Percentiles rank a stretch among this genome's conserved stretches.
These are phyloP conservation scores for Belgica antarctica DNA, from an alignment of 2,888 invertebrate genomes.

Conservation along the genomic window DNA sequence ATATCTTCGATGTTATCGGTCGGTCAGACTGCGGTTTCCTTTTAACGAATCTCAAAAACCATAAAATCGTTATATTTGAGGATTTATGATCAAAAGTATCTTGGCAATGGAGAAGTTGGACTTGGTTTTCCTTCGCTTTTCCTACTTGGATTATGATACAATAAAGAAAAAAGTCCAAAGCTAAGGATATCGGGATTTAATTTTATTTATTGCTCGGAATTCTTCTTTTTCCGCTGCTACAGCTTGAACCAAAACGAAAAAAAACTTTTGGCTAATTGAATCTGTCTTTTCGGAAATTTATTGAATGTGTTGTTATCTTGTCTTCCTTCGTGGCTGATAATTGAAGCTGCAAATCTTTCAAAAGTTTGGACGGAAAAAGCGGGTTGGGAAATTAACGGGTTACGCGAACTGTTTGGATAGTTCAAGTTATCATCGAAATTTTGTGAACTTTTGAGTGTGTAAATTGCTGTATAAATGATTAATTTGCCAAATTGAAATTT, in stretches of 20 bases:
- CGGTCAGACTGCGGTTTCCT: conserved; percentile 31
- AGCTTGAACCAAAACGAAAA: background rate
- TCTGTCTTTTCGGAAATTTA: conserved; percentile 38
- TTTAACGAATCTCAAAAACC: conserved; percentile 26
- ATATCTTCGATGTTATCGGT: background rate
- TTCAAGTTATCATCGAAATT: too few relatives aligned
- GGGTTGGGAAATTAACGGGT: too few relatives aligned
- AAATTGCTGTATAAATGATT: too few relatives aligned
- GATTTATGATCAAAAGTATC: conserved; percentile 30
- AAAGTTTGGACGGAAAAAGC: too few relatives aligned
- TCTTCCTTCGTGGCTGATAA: too few relatives aligned
- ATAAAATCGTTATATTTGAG: conserved; percentile 30
- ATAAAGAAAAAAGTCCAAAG: conserved; percentile 33
- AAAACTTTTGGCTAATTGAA: conserved; percentile 41
- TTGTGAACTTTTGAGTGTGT: too few relatives aligned
- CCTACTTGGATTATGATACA: conserved; percentile 33
- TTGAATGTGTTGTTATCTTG: conserved; percentile 28
- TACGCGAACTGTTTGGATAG: too few relatives aligned
- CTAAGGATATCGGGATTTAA: conserved; percentile 33
- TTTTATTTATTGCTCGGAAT: conserved; percentile 39
- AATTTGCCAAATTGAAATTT: too few relatives aligned
- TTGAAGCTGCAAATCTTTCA: too few relatives aligned
- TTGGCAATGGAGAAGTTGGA: background rate
- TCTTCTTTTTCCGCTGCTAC: conserved; percentile 8
- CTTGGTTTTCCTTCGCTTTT: background rate